A percentile compares a stretch with the other conserved stretches of the same genome.
Evolutionary conservation across 2,797 vertebrate species (phyloP).

Genomic region (Percopsis omiscomaycus): DNA sequence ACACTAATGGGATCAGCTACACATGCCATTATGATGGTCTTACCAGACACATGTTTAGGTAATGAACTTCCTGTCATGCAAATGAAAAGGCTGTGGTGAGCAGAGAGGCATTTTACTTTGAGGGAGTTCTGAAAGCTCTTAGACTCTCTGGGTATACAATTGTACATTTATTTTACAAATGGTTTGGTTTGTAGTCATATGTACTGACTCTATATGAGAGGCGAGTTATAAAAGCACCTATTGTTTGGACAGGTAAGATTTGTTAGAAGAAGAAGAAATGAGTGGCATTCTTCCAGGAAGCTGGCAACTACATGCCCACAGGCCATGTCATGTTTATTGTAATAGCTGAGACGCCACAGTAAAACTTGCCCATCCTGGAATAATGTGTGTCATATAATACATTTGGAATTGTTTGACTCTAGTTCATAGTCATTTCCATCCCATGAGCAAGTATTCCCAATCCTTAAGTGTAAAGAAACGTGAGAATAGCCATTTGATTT

Average conservation of each 20-base stretch:
- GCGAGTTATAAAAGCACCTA: conserved; percentile 29
- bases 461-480: conserved; percentile 36
- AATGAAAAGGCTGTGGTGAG: conserved; percentile 10
- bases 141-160: conserved; percentile 13
- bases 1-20: not conserved
- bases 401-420: not conserved
- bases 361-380: not conserved
- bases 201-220: not conserved
- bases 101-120: not conserved
- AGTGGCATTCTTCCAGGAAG: conserved; percentile 14
- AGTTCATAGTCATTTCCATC: conserved; percentile 28
- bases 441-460: conserved; percentile 49
- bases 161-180: conserved; percentile 26
- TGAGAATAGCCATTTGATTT: conserved; percentile 64
- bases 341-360: not conserved
- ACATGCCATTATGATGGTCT: too few species aligned
- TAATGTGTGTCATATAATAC: not conserved
- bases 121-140: too few species aligned
- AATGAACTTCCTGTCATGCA: conserved; percentile 15
- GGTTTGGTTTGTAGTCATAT: conserved; percentile 3
- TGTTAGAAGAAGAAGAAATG: conserved; percentile 19
- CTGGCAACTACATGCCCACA: conserved; percentile 16
- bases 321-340: not conserved
- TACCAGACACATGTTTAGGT: conserved; percentile 5
- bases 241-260: conserved; percentile 37